Evolutionary conservation across 2,113 vertebrate genomes (phyloP).

Genomic region (Eclectus roratus): DNA sequence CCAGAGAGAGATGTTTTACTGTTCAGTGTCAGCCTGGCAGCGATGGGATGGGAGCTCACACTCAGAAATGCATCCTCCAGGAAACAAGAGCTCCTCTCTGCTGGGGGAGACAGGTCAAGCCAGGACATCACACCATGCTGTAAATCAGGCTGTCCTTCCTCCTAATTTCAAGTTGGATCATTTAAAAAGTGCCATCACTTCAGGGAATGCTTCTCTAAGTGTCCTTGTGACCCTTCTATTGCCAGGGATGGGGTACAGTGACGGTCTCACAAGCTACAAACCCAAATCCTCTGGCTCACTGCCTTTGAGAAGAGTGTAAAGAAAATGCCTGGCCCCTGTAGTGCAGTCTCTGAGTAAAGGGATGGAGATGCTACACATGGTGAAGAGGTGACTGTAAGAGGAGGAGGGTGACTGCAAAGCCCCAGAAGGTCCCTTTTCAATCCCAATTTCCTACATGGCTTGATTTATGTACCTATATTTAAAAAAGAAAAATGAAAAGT

Average conservation of each 20-base stretch:
- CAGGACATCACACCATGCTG: background rate
- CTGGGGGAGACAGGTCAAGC: background rate
- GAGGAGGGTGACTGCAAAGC: background rate
- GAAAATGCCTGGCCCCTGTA: background rate
- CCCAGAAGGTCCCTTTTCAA: background rate
- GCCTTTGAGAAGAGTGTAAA: background rate
- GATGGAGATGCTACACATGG: background rate
- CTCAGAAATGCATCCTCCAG: fast-evolving
- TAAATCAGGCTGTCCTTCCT: fast-evolving
- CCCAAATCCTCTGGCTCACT: background rate
- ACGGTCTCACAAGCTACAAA: background rate
- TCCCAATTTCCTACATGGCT: background rate
- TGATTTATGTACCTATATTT: background rate
- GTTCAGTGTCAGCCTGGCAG: background rate
- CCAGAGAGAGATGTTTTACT: background rate
- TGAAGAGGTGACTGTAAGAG: background rate
- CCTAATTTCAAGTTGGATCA: background rate
- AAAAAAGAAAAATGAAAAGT: background rate
- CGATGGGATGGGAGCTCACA: fast-evolving
- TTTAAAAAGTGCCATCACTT: background rate
- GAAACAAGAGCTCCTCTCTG: background rate
- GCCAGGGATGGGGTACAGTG: background rate
- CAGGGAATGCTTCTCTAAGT: background rate
- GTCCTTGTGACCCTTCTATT: background rate
- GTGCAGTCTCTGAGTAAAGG: background rate